A percentile compares a stretch with the other conserved stretches of the same genome.
Evolutionary conservation across 2,113 vertebrate species (phyloP).

Genomic region (Thamnaconus septentrionalis): DNA sequence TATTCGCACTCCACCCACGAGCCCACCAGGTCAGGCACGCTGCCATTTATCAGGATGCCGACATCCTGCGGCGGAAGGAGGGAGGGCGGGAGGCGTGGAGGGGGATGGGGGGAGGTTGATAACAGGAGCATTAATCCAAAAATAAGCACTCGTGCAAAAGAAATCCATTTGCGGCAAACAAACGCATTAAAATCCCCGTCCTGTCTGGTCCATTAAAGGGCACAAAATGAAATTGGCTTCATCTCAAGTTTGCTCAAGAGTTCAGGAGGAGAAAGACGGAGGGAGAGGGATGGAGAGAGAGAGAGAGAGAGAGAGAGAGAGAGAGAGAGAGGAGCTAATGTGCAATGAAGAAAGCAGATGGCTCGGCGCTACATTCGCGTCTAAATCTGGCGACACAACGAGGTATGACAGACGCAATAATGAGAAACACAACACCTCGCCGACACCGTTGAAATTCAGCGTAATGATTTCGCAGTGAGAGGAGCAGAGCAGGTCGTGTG

Average conservation of each 20-base stretch:
- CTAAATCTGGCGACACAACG: slow-evolving; percentile 56
- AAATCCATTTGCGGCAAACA: no score
- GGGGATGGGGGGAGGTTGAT: no score
- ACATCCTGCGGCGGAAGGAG: slow-evolving; percentile 74
- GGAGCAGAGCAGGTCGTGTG: slow-evolving; percentile 1
- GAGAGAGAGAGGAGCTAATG: slow-evolving; percentile 25
- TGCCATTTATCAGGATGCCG: slow-evolving; percentile 92
- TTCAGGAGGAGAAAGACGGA: slow-evolving; percentile 18
- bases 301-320: no score
- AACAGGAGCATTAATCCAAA: neutral
- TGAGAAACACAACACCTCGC: slow-evolving; percentile 63
- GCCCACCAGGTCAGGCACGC: slow-evolving; percentile 85
- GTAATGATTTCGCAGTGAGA: slow-evolving; percentile 59
- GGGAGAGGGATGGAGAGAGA: no score
- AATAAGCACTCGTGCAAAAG: neutral
- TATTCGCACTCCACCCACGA: slow-evolving; percentile 91
- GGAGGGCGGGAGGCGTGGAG: slow-evolving; percentile 13
- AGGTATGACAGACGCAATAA: slow-evolving; percentile 58
- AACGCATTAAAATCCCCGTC: no score
- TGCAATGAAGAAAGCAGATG: slow-evolving; percentile 64
- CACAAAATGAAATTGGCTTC: slow-evolving; percentile 7
- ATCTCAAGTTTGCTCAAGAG: slow-evolving; percentile 36
- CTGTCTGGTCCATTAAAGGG: neutral
- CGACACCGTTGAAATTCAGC: slow-evolving; percentile 52
- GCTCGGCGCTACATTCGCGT: slow-evolving; percentile 50